These are phyloP conservation scores for Reticulitermes lucifugus DNA, from an alignment of 2,888 invertebrate genomes.

Conservation along the genomic window DNA sequence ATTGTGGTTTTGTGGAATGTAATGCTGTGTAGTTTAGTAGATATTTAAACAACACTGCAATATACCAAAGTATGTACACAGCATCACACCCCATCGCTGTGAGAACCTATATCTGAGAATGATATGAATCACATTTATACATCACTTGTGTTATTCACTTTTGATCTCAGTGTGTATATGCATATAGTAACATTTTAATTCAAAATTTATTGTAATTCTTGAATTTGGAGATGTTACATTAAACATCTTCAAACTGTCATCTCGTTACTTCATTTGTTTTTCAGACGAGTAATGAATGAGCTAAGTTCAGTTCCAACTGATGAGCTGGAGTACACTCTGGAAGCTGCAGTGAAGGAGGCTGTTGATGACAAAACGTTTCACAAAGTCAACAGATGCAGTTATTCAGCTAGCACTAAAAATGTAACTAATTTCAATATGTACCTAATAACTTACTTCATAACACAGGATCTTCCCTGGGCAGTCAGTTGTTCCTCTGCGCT, in stretches of 20 bases:
- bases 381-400: slow-evolving; percentile 79
- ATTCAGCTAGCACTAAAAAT: slow-evolving; percentile 76
- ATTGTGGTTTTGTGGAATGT: too few species aligned
- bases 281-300: slow-evolving; percentile 39
- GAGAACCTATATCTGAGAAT: too few species aligned
- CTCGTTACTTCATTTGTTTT: neutral
- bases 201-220: neutral
- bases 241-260: neutral
- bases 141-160: too few species aligned
- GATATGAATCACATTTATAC: too few species aligned
- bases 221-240: neutral
- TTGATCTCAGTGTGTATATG: too few species aligned
- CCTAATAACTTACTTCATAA: too few species aligned
- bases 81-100: too few species aligned
- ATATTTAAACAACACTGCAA: too few species aligned
- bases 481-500: too few species aligned
- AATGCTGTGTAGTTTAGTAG: too few species aligned
- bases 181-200: neutral
- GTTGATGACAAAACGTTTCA: slow-evolving; percentile 76
- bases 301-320: slow-evolving; percentile 56
- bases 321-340: slow-evolving; percentile 71
- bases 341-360: slow-evolving; percentile 76
- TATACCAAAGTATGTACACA: too few species aligned
- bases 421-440: slow-evolving; percentile 61
- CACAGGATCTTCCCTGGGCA: too few species aligned